Percentiles rank a stretch among this genome's conserved stretches.
These are phyloP conservation scores for Eubucco bourcierii DNA, from an alignment of 2,113 vertebrate genomes.

Conservation along the genomic window DNA sequence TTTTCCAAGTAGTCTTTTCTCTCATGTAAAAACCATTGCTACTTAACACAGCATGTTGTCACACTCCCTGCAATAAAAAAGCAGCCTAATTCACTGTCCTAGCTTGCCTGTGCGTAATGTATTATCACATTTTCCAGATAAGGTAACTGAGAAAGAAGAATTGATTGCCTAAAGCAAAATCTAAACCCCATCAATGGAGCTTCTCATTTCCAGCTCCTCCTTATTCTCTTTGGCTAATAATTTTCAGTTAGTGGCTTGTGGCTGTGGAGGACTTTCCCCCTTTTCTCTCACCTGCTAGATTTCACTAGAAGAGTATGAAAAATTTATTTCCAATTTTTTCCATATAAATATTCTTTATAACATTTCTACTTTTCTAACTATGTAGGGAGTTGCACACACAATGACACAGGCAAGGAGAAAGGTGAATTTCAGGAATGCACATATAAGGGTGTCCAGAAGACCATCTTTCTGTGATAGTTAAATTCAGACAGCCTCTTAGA, in stretches of 20 bases:
- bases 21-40: background rate
- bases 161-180: background rate
- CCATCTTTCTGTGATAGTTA: background rate
- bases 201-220: background rate
- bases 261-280: background rate
- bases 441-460: background rate
- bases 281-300: background rate
- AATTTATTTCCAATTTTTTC: background rate
- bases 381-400: background rate
- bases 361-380: background rate
- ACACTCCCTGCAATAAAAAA: background rate
- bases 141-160: background rate
- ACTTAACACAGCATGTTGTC: background rate
- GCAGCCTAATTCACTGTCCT: background rate
- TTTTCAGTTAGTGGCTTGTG: background rate
- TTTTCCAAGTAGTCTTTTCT: background rate
- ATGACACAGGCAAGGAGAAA: background rate
- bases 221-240: background rate
- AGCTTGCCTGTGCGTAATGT: background rate
- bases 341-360: background rate
- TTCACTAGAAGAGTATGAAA: background rate
- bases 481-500: background rate
- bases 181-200: background rate
- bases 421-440: background rate
- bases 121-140: background rate